These are phyloP conservation scores for Drosophila eugracilis DNA, from an alignment of 1,140 invertebrate species.

Conservation along the genomic window DNA sequence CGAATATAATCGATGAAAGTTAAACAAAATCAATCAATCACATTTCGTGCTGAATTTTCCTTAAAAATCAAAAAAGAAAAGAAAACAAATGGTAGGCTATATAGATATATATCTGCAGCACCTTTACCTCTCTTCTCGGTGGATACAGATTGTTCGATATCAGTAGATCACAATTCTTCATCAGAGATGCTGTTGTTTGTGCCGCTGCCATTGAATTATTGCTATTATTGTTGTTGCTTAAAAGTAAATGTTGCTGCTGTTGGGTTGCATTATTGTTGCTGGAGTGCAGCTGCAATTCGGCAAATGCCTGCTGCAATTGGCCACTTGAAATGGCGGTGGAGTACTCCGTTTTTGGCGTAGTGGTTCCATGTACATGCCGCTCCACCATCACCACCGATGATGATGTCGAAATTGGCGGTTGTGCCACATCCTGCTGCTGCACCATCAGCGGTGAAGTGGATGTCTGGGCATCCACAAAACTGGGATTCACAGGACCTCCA, in stretches of 20 bases:
- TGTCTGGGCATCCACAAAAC: conserved; percentile 76
- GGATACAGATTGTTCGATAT: conserved; percentile 84
- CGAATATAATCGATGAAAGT: background rate
- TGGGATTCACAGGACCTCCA: conserved; percentile 30
- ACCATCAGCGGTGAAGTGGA: conserved; percentile 70
- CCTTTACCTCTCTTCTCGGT: conserved; percentile 85
- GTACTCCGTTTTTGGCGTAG: conserved; percentile 78
- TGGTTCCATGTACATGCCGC: conserved; percentile 62
- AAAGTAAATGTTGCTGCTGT: conserved; percentile 70
- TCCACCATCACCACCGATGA: conserved; percentile 3
- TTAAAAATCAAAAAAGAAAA: background rate
- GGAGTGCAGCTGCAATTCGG: conserved; percentile 60
- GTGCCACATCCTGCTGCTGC: conserved; percentile 2
- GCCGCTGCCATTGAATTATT: conserved; percentile 74
- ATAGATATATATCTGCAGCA: background rate
- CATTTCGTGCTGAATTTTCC: background rate
- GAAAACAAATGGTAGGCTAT: background rate
- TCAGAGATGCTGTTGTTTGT: conserved; percentile 51
- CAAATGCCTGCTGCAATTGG: conserved; percentile 76
- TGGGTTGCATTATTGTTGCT: conserved; percentile 47
- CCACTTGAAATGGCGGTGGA: conserved; percentile 78
- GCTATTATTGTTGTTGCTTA: conserved; percentile 84
- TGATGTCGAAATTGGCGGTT: background rate
- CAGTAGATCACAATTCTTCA: conserved; percentile 84
- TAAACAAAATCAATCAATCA: background rate